Percentiles rank a stretch among this genome's conserved stretches.
Conservation (phyloP, 2,888 invertebrate species). For the Drosophila hamatofila region DNA sequence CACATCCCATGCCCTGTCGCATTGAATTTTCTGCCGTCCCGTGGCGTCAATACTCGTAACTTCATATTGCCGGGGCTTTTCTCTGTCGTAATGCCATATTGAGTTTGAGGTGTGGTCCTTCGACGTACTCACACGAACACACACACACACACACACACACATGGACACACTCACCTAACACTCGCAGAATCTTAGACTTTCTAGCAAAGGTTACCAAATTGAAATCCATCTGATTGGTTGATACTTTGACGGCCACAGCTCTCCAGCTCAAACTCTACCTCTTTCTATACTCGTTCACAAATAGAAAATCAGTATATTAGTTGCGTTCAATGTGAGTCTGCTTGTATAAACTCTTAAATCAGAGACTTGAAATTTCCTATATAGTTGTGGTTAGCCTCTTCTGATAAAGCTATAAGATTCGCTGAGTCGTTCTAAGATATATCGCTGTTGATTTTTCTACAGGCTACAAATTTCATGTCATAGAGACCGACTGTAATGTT, state of each 20-base stretch:
- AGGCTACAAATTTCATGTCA: neutral
- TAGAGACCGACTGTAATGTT: neutral
- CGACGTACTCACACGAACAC: conserved; percentile 18
- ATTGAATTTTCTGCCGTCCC: conserved; percentile 46
- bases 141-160: neutral
- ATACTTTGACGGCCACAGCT: conserved; percentile 35
- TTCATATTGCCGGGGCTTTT: conserved; percentile 43
- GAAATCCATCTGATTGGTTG: conserved; percentile 48
- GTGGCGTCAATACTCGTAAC: conserved; percentile 49
- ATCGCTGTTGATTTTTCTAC: neutral
- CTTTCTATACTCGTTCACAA: neutral
- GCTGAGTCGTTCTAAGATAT: neutral
- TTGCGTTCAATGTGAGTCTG: neutral
- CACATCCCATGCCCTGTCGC: conserved; percentile 18
- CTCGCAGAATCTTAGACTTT: neutral
- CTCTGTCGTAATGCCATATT: conserved; percentile 20
- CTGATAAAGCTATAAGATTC: neutral
- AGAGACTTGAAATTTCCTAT: neutral
- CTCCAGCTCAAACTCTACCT: conserved; percentile 13
- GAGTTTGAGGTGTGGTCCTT: conserved; percentile 69
- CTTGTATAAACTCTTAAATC: neutral
- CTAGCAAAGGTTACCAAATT: conserved; percentile 26
- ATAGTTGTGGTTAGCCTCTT: neutral
- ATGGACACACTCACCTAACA: neutral
- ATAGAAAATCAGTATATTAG: too few relatives aligned